Conservation (phyloP, 2,113 vertebrate species). For the Epinephelus cyanopodus region DNA sequence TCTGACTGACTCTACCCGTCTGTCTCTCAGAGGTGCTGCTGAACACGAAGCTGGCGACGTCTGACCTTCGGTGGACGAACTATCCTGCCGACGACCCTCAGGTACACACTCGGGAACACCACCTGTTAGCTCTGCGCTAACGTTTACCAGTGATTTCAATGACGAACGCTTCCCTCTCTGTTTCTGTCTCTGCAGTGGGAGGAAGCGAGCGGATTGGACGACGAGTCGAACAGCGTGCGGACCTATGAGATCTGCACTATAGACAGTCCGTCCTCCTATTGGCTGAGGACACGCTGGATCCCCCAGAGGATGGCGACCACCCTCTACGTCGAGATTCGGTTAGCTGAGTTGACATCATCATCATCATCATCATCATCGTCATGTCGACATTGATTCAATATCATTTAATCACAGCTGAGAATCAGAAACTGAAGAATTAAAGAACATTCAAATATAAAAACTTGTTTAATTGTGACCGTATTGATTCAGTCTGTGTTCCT, state of each 20-base stretch:
- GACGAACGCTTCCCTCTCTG: background rate
- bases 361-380: too few relatives aligned
- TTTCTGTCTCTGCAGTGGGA: conserved; percentile 85
- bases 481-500: too few relatives aligned
- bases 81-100: conserved; percentile 80
- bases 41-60: conserved; percentile 90
- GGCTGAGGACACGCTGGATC: conserved; percentile 88
- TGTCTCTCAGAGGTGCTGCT: conserved; percentile 86
- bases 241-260: conserved; percentile 87
- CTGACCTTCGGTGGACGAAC: conserved; percentile 88
- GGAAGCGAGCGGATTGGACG: conserved; percentile 87
- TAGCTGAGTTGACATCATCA: background rate
- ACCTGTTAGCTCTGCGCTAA: background rate
- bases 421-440: too few relatives aligned
- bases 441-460: too few relatives aligned
- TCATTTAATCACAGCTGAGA: too few relatives aligned
- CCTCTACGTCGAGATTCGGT: conserved; percentile 87
- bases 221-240: conserved; percentile 86
- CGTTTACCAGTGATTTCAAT: fast-evolving
- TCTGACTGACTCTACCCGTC: conserved; percentile 26
- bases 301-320: conserved; percentile 79
- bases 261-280: conserved; percentile 81
- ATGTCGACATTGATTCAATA: too few relatives aligned
- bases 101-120: conserved; percentile 37
- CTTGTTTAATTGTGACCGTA: too few relatives aligned